A percentile compares a stretch with the other conserved stretches of the same genome.
Evolutionary conservation across 2,797 vertebrate species (phyloP).

Genomic region (Xyrichtys novacula): DNA sequence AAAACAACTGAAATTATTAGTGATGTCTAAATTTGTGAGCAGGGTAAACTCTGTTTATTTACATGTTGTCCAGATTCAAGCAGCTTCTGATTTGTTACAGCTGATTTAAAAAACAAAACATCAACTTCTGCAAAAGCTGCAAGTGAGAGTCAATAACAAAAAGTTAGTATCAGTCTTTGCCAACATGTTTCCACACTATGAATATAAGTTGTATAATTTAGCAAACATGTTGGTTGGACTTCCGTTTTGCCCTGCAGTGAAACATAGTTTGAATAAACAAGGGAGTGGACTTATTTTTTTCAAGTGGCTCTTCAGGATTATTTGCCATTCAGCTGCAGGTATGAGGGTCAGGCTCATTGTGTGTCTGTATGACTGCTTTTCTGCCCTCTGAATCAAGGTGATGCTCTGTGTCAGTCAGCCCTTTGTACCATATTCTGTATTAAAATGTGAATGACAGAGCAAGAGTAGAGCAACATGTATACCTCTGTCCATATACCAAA

Average conservation of each 20-base stretch:
- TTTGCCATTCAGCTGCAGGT: background rate
- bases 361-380: background rate
- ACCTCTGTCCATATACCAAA: background rate
- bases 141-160: too few species aligned
- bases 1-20: too few species aligned
- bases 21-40: too few species aligned
- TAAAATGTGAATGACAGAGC: background rate
- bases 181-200: too few species aligned
- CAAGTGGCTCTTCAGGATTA: background rate
- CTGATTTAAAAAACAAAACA: too few species aligned
- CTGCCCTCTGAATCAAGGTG: background rate
- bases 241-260: background rate
- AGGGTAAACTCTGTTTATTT: too few species aligned
- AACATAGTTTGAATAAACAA: background rate
- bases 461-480: background rate
- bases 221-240: background rate
- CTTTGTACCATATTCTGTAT: background rate
- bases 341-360: too few species aligned
- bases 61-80: too few species aligned
- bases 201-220: too few species aligned
- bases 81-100: too few species aligned
- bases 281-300: background rate
- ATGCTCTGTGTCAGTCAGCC: constrained; percentile 4
- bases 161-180: too few species aligned
- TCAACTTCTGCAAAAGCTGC: too few species aligned